phyloP scores from a whole-genome alignment of 2,888 invertebrate genomes.

The Chymomyza procnemis region DNA sequence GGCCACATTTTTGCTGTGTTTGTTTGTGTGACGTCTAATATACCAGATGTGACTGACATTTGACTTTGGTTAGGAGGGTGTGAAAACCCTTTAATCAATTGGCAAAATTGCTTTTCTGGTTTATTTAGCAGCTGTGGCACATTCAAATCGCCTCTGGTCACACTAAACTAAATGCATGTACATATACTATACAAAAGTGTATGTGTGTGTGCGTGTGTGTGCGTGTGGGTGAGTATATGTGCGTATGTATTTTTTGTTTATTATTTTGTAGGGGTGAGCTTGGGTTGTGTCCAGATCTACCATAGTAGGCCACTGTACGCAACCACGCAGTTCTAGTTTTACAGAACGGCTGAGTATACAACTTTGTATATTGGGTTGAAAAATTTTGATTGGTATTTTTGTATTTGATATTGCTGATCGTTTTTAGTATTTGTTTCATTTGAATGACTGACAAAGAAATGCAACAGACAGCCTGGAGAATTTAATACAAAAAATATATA shows the following conservation, averaged over 20 bases:
- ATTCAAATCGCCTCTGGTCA: slow-evolving; percentile 30
- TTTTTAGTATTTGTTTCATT: slow-evolving; percentile 27
- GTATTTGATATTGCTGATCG: slow-evolving; percentile 16
- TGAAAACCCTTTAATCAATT: slow-evolving; percentile 57
- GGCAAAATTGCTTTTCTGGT: slow-evolving; percentile 53
- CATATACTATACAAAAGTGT: slow-evolving; percentile 3
- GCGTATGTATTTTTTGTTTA: slow-evolving; percentile 1
- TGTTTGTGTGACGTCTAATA: slow-evolving; percentile 10
- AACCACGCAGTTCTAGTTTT: slow-evolving; percentile 73
- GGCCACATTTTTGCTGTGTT: slow-evolving; percentile 43
- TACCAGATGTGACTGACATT: slow-evolving; percentile 40
- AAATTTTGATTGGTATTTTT: slow-evolving; percentile 39
- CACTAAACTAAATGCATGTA: slow-evolving; percentile 1
- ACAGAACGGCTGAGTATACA: slow-evolving; percentile 6
- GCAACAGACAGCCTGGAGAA: neutral
- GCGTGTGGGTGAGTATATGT: neutral
- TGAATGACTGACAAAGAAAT: neutral
- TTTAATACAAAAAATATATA: no score
- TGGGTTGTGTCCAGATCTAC: slow-evolving; percentile 77
- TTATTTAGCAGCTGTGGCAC: slow-evolving; percentile 47
- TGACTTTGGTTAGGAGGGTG: slow-evolving; percentile 25
- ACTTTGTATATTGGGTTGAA: slow-evolving; percentile 30
- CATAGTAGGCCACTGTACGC: slow-evolving; percentile 79
- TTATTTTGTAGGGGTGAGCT: neutral
- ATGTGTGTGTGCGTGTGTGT: slow-evolving; percentile 15